phyloP scores from a whole-genome alignment of 2,888 invertebrate genomes.

The Venusia cambrica region DNA sequence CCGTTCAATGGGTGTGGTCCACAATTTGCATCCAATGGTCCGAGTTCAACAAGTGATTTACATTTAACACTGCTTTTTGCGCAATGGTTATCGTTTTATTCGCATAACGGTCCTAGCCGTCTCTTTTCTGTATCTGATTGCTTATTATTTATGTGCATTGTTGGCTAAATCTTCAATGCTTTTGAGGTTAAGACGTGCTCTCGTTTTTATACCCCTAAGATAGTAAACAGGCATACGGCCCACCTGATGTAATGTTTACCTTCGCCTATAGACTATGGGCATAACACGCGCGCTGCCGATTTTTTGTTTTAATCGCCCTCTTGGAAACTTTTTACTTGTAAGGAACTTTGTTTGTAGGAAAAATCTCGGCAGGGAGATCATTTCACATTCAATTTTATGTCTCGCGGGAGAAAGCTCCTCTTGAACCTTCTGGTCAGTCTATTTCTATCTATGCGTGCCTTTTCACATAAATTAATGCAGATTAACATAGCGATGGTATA shows the following conservation, averaged over 20 bases:
- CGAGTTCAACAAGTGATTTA: constrained; percentile 25
- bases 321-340: too few relatives aligned
- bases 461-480: constrained; percentile 25
- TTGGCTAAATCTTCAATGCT: constrained; percentile 7
- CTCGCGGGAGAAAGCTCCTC: too few relatives aligned
- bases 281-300: too few relatives aligned
- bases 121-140: constrained; percentile 25
- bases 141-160: constrained; percentile 24
- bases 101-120: constrained; percentile 13
- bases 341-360: too few relatives aligned
- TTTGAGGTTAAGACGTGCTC: constrained; percentile 3
- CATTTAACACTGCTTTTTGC: constrained; percentile 23
- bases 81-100: constrained; percentile 16
- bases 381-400: too few relatives aligned
- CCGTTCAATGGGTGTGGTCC: constrained; percentile 44
- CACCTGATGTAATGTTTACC: too few relatives aligned
- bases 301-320: too few relatives aligned
- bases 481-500: constrained; percentile 29
- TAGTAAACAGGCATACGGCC: too few relatives aligned
- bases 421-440: constrained; percentile 7
- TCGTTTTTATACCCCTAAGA: constrained; percentile 1
- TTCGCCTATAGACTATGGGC: too few relatives aligned
- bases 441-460: not conserved
- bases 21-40: constrained; percentile 53
- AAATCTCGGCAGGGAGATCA: too few relatives aligned